Percentiles rank a stretch among this genome's conserved stretches.
Conservation (phyloP, 2,888 invertebrate genomes). For the Gerris lacustris region DNA sequence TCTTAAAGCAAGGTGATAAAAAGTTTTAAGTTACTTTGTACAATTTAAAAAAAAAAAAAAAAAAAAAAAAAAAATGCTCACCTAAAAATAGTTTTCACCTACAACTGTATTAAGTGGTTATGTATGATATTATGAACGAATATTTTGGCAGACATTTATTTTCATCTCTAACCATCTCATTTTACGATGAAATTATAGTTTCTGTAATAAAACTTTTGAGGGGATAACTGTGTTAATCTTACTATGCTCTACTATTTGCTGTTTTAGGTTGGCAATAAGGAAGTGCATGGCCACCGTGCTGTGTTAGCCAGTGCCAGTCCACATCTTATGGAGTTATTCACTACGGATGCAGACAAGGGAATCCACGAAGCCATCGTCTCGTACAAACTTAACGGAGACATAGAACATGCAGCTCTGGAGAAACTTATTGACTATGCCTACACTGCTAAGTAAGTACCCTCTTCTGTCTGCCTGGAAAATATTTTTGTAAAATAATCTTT, state of each 20-base stretch:
- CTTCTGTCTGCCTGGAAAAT: too few species aligned
- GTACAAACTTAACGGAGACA: slow-evolving; percentile 50
- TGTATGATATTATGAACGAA: too few species aligned
- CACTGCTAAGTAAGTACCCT: slow-evolving; percentile 48
- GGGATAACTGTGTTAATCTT: not conserved
- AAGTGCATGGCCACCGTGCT: slow-evolving; percentile 64
- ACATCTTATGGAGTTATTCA: slow-evolving; percentile 61
- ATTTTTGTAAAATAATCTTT: slow-evolving; percentile 33
- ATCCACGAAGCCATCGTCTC: slow-evolving; percentile 32
- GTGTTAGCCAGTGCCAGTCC: slow-evolving; percentile 68
- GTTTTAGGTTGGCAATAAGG: slow-evolving; percentile 51
- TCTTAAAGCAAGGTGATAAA: too few species aligned
- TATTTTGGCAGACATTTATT: too few species aligned
- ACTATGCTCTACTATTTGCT: not conserved
- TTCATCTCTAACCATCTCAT: too few species aligned
- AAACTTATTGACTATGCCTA: slow-evolving; percentile 72
- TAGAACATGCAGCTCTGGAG: slow-evolving; percentile 56
- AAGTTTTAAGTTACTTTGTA: too few species aligned
- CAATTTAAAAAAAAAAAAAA: too few species aligned
- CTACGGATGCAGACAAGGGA: slow-evolving; percentile 41
- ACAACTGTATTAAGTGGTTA: too few species aligned
- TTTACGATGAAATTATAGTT: too few species aligned
- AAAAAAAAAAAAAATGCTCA: too few species aligned
- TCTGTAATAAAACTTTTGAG: too few species aligned
- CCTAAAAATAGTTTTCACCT: too few species aligned